Evolutionary conservation across 2,113 vertebrate species (phyloP).

Genomic region (Romanogobio albipinnatus): DNA sequence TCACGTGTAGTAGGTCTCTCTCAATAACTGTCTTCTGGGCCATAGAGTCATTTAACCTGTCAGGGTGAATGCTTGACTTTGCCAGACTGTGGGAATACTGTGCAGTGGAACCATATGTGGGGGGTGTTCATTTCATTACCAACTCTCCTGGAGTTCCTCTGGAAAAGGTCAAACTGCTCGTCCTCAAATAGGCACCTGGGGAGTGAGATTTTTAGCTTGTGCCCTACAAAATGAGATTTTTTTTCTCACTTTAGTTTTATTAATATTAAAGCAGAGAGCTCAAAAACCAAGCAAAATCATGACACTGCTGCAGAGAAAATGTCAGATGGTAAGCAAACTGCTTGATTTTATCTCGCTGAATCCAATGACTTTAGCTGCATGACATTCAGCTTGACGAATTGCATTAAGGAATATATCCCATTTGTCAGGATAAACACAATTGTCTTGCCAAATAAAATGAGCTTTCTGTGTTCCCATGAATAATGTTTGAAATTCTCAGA

Average conservation of each 20-base stretch:
- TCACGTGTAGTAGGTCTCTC: not conserved
- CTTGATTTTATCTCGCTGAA: conserved; percentile 1
- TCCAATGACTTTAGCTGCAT: not conserved
- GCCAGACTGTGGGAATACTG: not conserved
- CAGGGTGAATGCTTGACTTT: conserved; percentile 29
- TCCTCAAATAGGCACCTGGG: conserved; percentile 34
- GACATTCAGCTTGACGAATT: not conserved
- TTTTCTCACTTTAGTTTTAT: conserved; percentile 38
- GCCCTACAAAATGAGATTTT: conserved; percentile 49
- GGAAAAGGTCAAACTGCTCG: conserved; percentile 49
- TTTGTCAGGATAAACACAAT: not conserved
- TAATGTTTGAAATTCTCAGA: not conserved
- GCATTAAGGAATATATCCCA: not conserved
- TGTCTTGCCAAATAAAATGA: conserved; percentile 5
- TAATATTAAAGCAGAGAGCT: conserved; percentile 46
- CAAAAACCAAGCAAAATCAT: conserved; percentile 9
- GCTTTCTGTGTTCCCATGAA: not conserved
- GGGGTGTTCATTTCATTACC: conserved; percentile 45
- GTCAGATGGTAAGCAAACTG: conserved; percentile 7
- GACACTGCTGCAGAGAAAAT: conserved; percentile 23
- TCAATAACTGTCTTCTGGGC: not conserved
- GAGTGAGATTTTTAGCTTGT: conserved; percentile 27
- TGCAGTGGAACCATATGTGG: conserved; percentile 22
- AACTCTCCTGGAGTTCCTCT: conserved; percentile 8
- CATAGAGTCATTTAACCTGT: not conserved